phyloP scores from a whole-genome alignment of 1,140 invertebrate genomes.

The Anoplophora glabripennis region DNA sequence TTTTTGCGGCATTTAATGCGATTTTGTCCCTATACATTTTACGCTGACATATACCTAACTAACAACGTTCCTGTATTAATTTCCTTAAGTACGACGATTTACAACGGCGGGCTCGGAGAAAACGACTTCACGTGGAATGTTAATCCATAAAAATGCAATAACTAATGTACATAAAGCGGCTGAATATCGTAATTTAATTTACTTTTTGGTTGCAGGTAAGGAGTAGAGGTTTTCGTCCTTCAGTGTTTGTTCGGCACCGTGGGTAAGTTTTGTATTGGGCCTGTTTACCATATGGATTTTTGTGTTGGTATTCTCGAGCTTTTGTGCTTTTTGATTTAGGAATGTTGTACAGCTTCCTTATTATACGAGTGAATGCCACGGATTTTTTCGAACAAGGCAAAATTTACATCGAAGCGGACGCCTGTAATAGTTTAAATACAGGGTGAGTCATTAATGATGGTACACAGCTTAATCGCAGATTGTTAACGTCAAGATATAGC shows the following conservation, averaged over 20 bases:
- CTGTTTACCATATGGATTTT: constrained; percentile 12
- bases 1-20: constrained; percentile 21
- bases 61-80: constrained; percentile 28
- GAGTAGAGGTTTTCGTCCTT: constrained; percentile 19
- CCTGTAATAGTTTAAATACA: too few relatives aligned
- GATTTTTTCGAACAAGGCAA: too few relatives aligned
- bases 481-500: too few relatives aligned
- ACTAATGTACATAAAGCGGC: constrained; percentile 30
- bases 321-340: constrained; percentile 18
- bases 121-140: constrained; percentile 27
- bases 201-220: constrained; percentile 36
- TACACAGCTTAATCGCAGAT: too few relatives aligned
- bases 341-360: not conserved
- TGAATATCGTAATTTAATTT: constrained; percentile 38
- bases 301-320: constrained; percentile 8
- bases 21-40: constrained; percentile 16
- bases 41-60: constrained; percentile 21
- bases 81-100: constrained; percentile 31
- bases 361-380: too few relatives aligned
- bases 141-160: constrained; percentile 36
- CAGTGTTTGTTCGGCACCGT: constrained; percentile 10
- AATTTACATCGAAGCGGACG: too few relatives aligned
- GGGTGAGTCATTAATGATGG: too few relatives aligned
- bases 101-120: constrained; percentile 18
- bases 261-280: constrained; percentile 9